Percentiles rank a stretch among this genome's conserved stretches.
Evolutionary conservation across 2,113 vertebrate genomes (phyloP).

Genomic region (Mus musculus): DNA sequence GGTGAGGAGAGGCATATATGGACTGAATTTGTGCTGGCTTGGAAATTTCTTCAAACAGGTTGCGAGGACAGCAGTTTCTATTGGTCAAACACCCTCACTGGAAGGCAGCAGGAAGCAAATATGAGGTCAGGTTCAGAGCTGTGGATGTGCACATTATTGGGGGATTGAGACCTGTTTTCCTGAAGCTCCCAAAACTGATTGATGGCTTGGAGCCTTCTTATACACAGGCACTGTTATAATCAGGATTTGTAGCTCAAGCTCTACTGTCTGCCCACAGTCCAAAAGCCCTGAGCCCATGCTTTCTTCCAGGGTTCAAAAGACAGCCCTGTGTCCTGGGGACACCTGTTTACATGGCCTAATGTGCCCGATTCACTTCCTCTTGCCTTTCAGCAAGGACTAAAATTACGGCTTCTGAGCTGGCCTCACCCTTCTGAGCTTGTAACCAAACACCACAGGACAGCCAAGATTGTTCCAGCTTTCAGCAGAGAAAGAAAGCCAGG

Average conservation of each 20-base stretch:
- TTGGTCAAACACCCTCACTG: not conserved
- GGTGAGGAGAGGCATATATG: not conserved
- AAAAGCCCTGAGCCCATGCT: not conserved
- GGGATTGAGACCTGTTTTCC: not conserved
- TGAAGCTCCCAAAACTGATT: not conserved
- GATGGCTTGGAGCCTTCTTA: constrained; percentile 66
- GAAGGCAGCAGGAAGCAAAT: not conserved
- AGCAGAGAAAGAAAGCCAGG: not conserved
- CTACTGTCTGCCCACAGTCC: not conserved
- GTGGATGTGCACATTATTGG: not conserved
- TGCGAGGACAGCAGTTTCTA: not conserved
- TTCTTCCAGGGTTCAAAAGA: not conserved
- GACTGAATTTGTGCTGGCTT: not conserved
- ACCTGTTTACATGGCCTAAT: constrained; percentile 65
- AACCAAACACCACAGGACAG: constrained; percentile 60
- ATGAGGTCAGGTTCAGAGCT: not conserved
- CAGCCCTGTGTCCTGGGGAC: constrained; percentile 23
- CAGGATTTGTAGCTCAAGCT: constrained; percentile 47
- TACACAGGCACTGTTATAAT: not conserved
- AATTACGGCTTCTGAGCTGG: constrained; percentile 61
- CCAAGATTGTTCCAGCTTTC: not conserved
- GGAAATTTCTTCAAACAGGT: not conserved
- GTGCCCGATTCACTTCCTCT: constrained; percentile 38
- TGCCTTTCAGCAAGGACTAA: not conserved
- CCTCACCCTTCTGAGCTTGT: not conserved